Conservation (phyloP, 2,113 vertebrate species). For the Cheirogaleus medius region DNA sequence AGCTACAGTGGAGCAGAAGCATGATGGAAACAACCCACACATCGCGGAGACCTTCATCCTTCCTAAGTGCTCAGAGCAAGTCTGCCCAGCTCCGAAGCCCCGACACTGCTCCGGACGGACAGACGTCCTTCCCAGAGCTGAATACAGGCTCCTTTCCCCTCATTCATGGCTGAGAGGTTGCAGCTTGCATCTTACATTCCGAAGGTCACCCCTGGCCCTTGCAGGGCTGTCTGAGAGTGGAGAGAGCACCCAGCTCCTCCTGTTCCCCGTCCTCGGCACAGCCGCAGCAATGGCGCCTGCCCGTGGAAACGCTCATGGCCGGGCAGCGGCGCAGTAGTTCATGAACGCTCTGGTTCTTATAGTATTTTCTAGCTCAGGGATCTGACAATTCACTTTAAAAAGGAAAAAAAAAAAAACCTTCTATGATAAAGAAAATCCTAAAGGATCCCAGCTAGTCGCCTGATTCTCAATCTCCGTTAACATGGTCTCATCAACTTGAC, state of each 20-base stretch:
- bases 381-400: neutral
- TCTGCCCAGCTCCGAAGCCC: neutral
- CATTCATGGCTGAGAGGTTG: neutral
- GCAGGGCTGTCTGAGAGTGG: neutral
- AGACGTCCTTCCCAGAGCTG: neutral
- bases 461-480: neutral
- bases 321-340: rapidly evolving
- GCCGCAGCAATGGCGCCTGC: neutral
- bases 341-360: rapidly evolving
- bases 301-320: rapidly evolving
- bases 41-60: neutral
- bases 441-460: neutral
- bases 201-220: neutral
- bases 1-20: neutral
- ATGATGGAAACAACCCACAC: neutral
- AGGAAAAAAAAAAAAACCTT: neutral
- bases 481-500: neutral
- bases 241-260: rapidly evolving
- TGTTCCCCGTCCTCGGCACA: too few species aligned
- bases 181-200: neutral
- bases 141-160: neutral
- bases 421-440: neutral
- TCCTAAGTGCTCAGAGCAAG: neutral
- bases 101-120: neutral
- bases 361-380: neutral